A percentile compares a stretch with the other conserved stretches of the same genome.
These are phyloP conservation scores for Drosophila emarginata DNA, from an alignment of 2,888 invertebrate species.

Conservation along the genomic window DNA sequence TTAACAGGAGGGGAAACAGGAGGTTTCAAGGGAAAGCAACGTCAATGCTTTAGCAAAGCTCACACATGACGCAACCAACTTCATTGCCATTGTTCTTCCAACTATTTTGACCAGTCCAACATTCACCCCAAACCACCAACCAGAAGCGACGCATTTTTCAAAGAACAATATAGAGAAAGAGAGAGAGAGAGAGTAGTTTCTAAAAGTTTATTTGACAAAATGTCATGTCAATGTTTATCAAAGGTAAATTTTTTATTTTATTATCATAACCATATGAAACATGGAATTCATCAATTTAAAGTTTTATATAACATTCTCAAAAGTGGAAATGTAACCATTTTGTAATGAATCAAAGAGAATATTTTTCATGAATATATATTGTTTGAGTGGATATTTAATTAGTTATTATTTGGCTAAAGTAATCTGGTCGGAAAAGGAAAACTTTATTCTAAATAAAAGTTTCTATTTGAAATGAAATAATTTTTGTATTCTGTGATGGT, in stretches of 20 bases:
- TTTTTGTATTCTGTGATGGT: no score
- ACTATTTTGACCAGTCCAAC: slow-evolving; percentile 47
- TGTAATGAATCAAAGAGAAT: background rate
- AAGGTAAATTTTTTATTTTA: background rate
- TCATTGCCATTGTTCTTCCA: slow-evolving; percentile 42
- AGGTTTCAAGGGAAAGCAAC: background rate
- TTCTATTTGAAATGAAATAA: no score
- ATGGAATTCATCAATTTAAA: background rate
- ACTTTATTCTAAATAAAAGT: no score
- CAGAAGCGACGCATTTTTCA: slow-evolving; percentile 8
- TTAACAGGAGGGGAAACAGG: slow-evolving; percentile 43
- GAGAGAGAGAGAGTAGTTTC: slow-evolving; percentile 49
- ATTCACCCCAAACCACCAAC: slow-evolving; percentile 7
- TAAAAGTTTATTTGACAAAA: slow-evolving; percentile 29
- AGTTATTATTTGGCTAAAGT: no score
- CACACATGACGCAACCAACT: slow-evolving; percentile 67
- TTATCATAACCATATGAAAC: background rate
- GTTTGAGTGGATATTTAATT: no score
- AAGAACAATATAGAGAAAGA: background rate
- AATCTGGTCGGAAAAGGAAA: no score
- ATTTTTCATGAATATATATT: background rate
- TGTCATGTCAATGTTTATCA: background rate
- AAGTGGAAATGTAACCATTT: background rate
- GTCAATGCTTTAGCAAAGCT: slow-evolving; percentile 8
- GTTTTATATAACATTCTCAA: background rate